Evolutionary conservation across 2,113 vertebrate species (phyloP), one percentile per base, ranked within the genome.

Genomic region (Salminus brasiliensis): DNA sequence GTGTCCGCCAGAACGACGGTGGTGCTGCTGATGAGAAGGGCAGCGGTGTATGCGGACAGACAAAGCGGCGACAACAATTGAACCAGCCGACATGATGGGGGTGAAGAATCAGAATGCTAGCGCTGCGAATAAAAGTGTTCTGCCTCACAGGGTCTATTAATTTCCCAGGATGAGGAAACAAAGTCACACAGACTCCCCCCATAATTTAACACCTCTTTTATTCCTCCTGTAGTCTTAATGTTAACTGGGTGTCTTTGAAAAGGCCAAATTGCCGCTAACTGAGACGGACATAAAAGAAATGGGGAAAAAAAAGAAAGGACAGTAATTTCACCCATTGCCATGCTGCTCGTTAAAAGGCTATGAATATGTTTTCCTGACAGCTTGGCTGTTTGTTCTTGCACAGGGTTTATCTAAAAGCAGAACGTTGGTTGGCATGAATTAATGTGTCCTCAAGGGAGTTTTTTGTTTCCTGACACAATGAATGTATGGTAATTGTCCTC

Each of bases 31-130:
- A 63, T 55, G 77, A 85, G 62, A 45, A 76, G 72, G 80, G 83
- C 80, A 83, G 81, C 72, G 39, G 39, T n/a, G 87, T 84, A 88
- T 87, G 87, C 47, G 66, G 60, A 76, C 60, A n/a, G 43, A 27
- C 59, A 25, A 43, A 16, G 18, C 57, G 69, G 18, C 57, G 69
- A 13, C 13, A 49, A 43, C 53, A 52, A 21, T 45, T 52, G 76
- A 79, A 72, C 32, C 43, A 47, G 29, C 30, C 27, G 3, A 32
- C 18, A 7, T 68, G 34, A 78, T 53, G 36, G 74, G 69, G 75
- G 59, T 72, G 15, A 74, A 68, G 55, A 45, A 70, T 62, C 18
- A 34, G 41, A 63, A 70, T 62, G 39, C 34, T 15, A 60, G 34
- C 2, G 30, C 62, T 25, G 41, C 25, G 69, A n/a, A 62, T 49